A percentile compares a stretch with the other conserved stretches of the same genome.
phyloP scores from a whole-genome alignment of 2,113 vertebrate species.

The Neolamprologus brichardi region DNA sequence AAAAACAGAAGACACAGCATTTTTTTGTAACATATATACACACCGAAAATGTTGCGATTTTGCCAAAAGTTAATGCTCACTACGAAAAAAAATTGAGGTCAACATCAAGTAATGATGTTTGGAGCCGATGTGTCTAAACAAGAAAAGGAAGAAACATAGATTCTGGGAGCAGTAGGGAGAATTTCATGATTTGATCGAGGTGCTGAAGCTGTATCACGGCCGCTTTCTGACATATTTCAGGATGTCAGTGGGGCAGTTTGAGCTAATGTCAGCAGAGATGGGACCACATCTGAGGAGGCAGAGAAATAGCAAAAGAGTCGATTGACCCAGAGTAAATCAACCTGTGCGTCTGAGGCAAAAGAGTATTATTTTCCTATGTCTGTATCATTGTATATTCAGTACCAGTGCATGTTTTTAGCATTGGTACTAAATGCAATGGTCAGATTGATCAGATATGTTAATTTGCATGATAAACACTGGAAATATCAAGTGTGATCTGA shows the following conservation, averaged over 20 bases:
- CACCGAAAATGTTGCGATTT: background rate
- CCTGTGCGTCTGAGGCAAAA: background rate
- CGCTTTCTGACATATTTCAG: background rate
- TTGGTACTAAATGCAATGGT: background rate
- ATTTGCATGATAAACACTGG: background rate
- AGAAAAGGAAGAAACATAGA: background rate
- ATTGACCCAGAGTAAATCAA: background rate
- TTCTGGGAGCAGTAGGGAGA: background rate
- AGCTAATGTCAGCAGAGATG: background rate
- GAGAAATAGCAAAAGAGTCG: background rate
- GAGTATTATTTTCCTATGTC: background rate
- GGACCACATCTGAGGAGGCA: background rate
- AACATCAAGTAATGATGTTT: background rate
- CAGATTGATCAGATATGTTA: background rate
- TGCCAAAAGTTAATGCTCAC: background rate
- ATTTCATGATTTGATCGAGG: background rate
- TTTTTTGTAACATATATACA: background rate
- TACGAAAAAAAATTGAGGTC: fast-evolving
- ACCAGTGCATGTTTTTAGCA: background rate
- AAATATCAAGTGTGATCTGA: background rate
- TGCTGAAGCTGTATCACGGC: background rate
- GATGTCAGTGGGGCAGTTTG: background rate
- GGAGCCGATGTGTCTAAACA: background rate
- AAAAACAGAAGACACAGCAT: background rate
- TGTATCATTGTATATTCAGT: background rate